Base-by-base conservation (phyloP, 2,113 vertebrate species). In the Pseudorasbora parva region DNA sequence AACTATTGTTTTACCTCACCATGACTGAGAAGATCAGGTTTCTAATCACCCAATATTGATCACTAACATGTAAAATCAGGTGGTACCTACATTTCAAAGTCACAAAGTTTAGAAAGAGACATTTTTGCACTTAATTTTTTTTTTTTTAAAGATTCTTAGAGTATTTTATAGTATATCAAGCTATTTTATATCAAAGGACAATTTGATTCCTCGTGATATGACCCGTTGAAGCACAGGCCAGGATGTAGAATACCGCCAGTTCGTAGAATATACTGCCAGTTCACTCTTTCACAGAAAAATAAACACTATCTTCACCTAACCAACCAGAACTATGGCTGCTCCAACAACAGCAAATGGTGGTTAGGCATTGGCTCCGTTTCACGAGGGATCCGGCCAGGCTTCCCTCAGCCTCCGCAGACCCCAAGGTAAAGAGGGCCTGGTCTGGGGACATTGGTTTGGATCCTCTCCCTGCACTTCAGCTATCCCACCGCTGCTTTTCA, bases 381-480 rank as follows among this genome's bases (percentile, higher is more conserved):
- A 75, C 60, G 8, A 68, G 23, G 12, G 47, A 68, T 43, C 49
- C 9, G 23, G 30, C 33, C 75, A 77, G 66, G 82, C 62, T 73
- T 66, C 43, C 64, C 47, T 75, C 30, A 30, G 60, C 33, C 73
- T 56, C 62, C 17, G 45, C 60, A 27, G 75, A 69, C 72, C 45
- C 73, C 74, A 57, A 75, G 30, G 54, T 57, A 57, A 80, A 23
- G 79, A 88, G 1, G 72, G 71, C 56, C 66, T 66, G 69, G 73
- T 57, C 25, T 27, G 60, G 59, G 43, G 43, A 72, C 85, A 64
- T 37, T 33, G 71, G 19, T 66, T 78, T 92, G 86, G 91, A 88
- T 85, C 69, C 73, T 84, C 85, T 91, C 88, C 85, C 86, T 88
- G 87, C 89, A 92, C 89, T 88, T 82, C 69, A 76, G 76, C 84